These are phyloP conservation scores for Anser cygnoides DNA, from an alignment of 2,113 vertebrate genomes.

Conservation along the genomic window DNA sequence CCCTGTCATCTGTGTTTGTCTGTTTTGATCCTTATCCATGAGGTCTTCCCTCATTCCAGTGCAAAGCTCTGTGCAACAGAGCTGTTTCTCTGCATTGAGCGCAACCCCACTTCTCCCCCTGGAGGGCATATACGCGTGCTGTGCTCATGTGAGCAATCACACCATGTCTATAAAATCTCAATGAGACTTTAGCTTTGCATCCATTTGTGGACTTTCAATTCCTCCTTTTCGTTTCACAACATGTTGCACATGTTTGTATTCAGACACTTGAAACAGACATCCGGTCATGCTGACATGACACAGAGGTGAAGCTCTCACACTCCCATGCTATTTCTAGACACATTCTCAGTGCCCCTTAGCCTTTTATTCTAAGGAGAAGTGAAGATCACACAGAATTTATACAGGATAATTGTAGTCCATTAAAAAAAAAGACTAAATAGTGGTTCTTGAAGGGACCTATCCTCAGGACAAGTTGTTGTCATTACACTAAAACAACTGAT, in stretches of 20 bases:
- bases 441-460: background rate
- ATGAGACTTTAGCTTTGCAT: background rate
- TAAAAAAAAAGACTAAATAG: background rate
- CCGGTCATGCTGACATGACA: background rate
- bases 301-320: background rate
- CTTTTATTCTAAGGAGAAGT: background rate
- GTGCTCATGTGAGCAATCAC: background rate
- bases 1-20: background rate
- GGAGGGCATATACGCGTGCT: background rate
- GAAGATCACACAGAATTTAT: background rate
- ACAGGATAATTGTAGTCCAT: background rate
- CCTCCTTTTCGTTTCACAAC: background rate
- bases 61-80: background rate
- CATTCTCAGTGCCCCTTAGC: background rate
- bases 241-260: background rate
- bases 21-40: background rate
- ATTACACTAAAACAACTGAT: background rate
- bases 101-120: background rate
- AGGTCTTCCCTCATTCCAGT: background rate
- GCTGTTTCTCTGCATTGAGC: background rate
- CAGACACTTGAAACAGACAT: background rate
- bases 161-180: background rate
- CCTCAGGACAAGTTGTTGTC: background rate
- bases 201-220: background rate
- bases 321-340: background rate